Percentiles rank a stretch among this genome's conserved stretches.
Evolutionary conservation across 2,113 vertebrate species (phyloP).

Genomic region (Malurus cyaneus): DNA sequence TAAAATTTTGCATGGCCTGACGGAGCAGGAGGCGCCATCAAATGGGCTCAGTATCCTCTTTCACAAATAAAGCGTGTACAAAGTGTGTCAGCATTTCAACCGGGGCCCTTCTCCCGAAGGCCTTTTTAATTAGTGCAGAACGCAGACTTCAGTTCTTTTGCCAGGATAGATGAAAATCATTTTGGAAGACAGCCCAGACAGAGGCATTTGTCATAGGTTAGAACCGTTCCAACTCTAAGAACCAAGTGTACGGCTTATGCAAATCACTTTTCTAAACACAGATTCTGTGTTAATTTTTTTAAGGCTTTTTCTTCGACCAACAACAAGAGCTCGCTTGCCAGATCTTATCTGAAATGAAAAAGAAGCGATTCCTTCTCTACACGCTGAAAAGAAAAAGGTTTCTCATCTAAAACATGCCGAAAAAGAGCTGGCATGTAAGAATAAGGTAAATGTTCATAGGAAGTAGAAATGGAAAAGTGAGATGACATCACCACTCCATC

Average conservation of each 20-base stretch:
- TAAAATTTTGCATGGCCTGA: slow-evolving; percentile 62
- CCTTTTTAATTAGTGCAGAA: slow-evolving; percentile 93
- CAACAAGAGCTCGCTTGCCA: slow-evolving; percentile 72
- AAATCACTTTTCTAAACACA: slow-evolving; percentile 78
- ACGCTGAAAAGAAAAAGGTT: slow-evolving; percentile 45
- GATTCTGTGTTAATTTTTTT: slow-evolving; percentile 73
- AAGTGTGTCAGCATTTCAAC: slow-evolving; percentile 84
- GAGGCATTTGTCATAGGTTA: slow-evolving; percentile 86
- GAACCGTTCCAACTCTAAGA: slow-evolving; percentile 83
- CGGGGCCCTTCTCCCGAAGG: slow-evolving; percentile 79
- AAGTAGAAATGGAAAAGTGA: slow-evolving; percentile 54
- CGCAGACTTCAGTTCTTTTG: slow-evolving; percentile 85
- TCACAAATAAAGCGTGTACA: slow-evolving; percentile 80
- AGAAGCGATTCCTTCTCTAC: slow-evolving; percentile 73
- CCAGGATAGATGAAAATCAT: slow-evolving; percentile 84
- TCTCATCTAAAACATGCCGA: slow-evolving; percentile 64
- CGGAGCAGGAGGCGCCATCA: slow-evolving; percentile 69
- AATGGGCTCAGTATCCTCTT: slow-evolving; percentile 74
- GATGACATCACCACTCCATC: slow-evolving; percentile 56
- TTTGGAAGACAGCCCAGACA: slow-evolving; percentile 84
- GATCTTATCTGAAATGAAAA: slow-evolving; percentile 75
- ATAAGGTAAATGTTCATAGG: slow-evolving; percentile 62
- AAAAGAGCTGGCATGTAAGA: slow-evolving; percentile 65
- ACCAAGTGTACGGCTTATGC: slow-evolving; percentile 77
- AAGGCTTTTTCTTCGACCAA: slow-evolving; percentile 58